These are phyloP conservation scores for Alloplasta piceator DNA, from an alignment of 2,888 invertebrate genomes.

Conservation along the genomic window DNA sequence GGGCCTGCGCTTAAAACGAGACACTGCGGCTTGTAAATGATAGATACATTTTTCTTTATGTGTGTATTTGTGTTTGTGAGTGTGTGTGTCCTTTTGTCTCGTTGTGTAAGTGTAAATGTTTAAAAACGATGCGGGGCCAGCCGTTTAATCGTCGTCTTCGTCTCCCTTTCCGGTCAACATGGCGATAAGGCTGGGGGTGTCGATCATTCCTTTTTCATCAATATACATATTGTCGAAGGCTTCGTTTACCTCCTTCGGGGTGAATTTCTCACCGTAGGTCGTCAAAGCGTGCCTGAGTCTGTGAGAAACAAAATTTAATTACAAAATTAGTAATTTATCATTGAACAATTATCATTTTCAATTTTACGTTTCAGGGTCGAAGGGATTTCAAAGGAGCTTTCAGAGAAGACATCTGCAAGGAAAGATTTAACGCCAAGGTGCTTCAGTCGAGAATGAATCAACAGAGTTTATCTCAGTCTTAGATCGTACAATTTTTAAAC, in stretches of 20 bases:
- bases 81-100: constrained; percentile 3
- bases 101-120: constrained; percentile 24
- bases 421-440: constrained; percentile 49
- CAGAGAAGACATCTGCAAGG: not conserved
- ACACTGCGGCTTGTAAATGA: constrained; percentile 71
- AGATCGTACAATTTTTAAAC: constrained; percentile 68
- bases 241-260: constrained; percentile 94
- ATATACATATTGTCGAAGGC: constrained; percentile 97
- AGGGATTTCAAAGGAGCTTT: not conserved
- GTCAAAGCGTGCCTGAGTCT: constrained; percentile 95
- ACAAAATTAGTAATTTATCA: constrained; percentile 12
- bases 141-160: constrained; percentile 88
- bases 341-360: not conserved
- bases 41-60: constrained; percentile 63
- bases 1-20: constrained; percentile 72
- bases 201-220: constrained; percentile 95
- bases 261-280: constrained; percentile 97
- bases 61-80: constrained; percentile 26
- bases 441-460: constrained; percentile 67
- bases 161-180: constrained; percentile 95
- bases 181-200: constrained; percentile 93
- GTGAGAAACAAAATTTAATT: constrained; percentile 63
- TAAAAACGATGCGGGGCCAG: constrained; percentile 66
- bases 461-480: constrained; percentile 67
- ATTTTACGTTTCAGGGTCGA: not conserved